Evolutionary conservation across 2,888 invertebrate genomes (phyloP), one percentile per base, ranked within the genome.

Genomic region (Drosophila quinaria): DNA sequence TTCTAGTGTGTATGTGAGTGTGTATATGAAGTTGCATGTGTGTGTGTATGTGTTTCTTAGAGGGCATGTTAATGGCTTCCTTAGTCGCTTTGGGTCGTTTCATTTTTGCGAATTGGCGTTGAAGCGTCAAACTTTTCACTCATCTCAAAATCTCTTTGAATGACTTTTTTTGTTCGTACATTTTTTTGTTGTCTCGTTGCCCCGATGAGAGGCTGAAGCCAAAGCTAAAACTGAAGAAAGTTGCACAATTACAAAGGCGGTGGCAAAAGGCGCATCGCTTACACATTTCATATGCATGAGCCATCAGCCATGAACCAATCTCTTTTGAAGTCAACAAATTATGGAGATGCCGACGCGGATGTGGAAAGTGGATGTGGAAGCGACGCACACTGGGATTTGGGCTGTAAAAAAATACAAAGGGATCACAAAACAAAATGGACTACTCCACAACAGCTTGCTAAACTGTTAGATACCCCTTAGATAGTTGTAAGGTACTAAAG

Each of bases 161-260:
- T 70, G 46, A 39, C 52, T 42, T 56, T 56, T 19, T 37, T 54
- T n/a, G n/a, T 46, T 13, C 35, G n/a, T 46, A 15, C 35, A 17
- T 60, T 49, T 71, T 71, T 29, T 56, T 59, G 61, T 60, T 74
- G 63, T 25, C 49, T 60, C 15, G 46, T 29, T 54, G 59, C 39
- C 6, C 10, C 46, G 35, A 10, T 35, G 46, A 54, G 49, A 61
- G 42, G 50, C 51, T 19, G 19, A 41, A 31, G 35, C 68, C 35
- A 25, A 11, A 29, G 44, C 31, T 33, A 55, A 69, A 58, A 39
- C 67, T 55, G 74, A 72, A 69, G 85, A 85, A 81, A 81, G 88
- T 73, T 88, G 85, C 88, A 88, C 86, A 89, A 89, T 74, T 78
- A 87, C 87, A 85, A 85, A 89, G 72, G 67, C 63, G 54, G 35